phyloP scores from a whole-genome alignment of 2,797 vertebrate genomes.

The Premnoplex brunnescens region DNA sequence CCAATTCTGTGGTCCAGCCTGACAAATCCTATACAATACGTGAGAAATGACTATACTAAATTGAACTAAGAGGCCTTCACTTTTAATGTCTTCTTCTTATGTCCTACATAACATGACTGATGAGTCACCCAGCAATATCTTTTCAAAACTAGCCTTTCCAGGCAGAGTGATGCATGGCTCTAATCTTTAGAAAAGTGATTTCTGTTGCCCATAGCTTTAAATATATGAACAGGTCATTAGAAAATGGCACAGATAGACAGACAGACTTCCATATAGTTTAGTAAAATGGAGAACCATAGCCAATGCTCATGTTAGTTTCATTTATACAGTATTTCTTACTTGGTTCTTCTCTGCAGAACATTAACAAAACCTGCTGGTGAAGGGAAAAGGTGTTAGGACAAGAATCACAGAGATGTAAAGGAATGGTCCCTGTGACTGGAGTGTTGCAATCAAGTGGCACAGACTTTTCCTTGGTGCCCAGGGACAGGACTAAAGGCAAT shows the following conservation, averaged over 20 bases:
- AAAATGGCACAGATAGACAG: neutral
- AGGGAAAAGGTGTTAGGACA: neutral
- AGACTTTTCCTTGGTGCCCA: neutral
- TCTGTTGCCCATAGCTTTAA: neutral
- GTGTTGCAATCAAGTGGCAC: neutral
- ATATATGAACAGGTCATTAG: neutral
- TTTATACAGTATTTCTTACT: neutral
- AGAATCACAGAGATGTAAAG: neutral
- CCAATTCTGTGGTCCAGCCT: neutral
- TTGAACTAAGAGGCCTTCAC: constrained; percentile 47
- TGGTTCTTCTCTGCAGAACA: neutral
- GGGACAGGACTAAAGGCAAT: neutral
- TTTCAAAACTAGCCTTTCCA: constrained; percentile 14
- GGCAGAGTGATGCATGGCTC: neutral
- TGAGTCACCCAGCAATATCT: constrained; percentile 17
- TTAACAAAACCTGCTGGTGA: neutral
- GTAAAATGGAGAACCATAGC: neutral
- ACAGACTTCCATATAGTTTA: neutral
- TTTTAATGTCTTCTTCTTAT: constrained; percentile 29
- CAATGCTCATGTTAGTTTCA: neutral
- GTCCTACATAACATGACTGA: constrained; percentile 5
- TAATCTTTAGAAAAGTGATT: neutral
- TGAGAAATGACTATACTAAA: constrained; percentile 26
- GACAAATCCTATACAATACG: constrained; percentile 9
- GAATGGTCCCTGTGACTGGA: neutral